phyloP scores from a whole-genome alignment of 2,888 invertebrate species.

The Athalia rosae region DNA sequence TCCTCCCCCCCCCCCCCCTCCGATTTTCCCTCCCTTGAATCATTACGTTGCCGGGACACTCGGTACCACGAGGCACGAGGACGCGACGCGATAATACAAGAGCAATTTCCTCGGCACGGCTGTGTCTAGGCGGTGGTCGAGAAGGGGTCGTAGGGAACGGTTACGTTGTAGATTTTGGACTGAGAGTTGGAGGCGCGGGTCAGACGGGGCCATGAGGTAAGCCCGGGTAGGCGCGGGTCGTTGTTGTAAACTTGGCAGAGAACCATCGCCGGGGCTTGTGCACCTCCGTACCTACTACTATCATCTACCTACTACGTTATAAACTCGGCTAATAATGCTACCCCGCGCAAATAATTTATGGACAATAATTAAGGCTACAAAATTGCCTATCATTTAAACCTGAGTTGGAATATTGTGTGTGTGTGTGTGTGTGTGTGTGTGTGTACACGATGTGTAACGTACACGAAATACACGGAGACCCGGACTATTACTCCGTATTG shows the following conservation, averaged over 20 bases:
- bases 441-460: too few relatives aligned
- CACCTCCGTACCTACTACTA: slow-evolving; percentile 17
- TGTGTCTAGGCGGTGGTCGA: too few relatives aligned
- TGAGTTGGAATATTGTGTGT: slow-evolving; percentile 56
- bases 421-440: too few relatives aligned
- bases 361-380: slow-evolving; percentile 57
- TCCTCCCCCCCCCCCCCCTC: slow-evolving; percentile 45
- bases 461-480: too few relatives aligned
- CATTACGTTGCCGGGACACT: slow-evolving; percentile 40
- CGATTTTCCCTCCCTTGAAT: slow-evolving; percentile 25
- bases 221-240: neutral
- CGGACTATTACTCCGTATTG: too few relatives aligned
- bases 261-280: neutral
- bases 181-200: neutral
- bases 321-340: slow-evolving; percentile 44
- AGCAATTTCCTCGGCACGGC: neutral
- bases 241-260: slow-evolving; percentile 39
- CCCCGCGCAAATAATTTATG: slow-evolving; percentile 52
- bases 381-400: slow-evolving; percentile 60
- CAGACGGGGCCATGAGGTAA: slow-evolving; percentile 12
- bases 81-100: slow-evolving; percentile 6
- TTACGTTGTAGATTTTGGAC: too few relatives aligned
- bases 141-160: too few relatives aligned
- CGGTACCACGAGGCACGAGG: slow-evolving; percentile 25
- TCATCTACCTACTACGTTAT: slow-evolving; percentile 48